phyloP scores from a whole-genome alignment of 1,140 invertebrate species.

The Sarcophaga peregrina region DNA sequence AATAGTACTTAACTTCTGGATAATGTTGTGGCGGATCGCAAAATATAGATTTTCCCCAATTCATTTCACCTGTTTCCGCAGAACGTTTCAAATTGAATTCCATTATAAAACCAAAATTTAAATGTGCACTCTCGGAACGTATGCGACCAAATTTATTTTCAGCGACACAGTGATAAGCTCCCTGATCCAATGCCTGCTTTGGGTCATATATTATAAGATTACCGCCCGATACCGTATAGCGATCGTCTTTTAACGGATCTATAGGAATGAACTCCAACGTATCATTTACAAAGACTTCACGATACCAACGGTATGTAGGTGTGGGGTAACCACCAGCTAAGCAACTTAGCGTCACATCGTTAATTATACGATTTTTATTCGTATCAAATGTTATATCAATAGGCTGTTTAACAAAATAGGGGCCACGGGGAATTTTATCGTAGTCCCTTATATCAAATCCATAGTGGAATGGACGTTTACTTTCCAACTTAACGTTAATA shows the following conservation, averaged over 20 bases:
- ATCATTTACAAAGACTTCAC: slow-evolving; percentile 87
- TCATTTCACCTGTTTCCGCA: slow-evolving; percentile 84
- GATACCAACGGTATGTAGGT: slow-evolving; percentile 92
- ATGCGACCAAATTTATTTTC: slow-evolving; percentile 90
- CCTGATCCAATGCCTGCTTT: slow-evolving; percentile 82
- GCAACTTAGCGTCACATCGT: slow-evolving; percentile 84
- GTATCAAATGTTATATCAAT: slow-evolving; percentile 84
- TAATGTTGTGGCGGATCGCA: slow-evolving; percentile 94
- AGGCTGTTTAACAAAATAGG: slow-evolving; percentile 89
- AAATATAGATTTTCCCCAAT: slow-evolving; percentile 93
- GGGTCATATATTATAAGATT: slow-evolving; percentile 89
- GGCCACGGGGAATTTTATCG: slow-evolving; percentile 83
- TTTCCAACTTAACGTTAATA: slow-evolving; percentile 70
- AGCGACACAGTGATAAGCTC: slow-evolving; percentile 92
- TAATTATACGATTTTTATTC: slow-evolving; percentile 75
- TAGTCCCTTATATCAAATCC: slow-evolving; percentile 81
- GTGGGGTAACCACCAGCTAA: slow-evolving; percentile 89
- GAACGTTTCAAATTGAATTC: slow-evolving; percentile 92
- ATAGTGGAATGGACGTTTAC: slow-evolving; percentile 85
- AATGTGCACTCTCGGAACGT: slow-evolving; percentile 85
- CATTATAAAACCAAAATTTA: slow-evolving; percentile 91
- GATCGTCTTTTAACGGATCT: slow-evolving; percentile 78
- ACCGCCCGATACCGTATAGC: slow-evolving; percentile 91
- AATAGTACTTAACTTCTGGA: slow-evolving; percentile 87
- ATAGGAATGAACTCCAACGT: slow-evolving; percentile 76